These are phyloP conservation scores for Oplegnathus fasciatus DNA, from an alignment of 2,113 vertebrate genomes.

Conservation along the genomic window DNA sequence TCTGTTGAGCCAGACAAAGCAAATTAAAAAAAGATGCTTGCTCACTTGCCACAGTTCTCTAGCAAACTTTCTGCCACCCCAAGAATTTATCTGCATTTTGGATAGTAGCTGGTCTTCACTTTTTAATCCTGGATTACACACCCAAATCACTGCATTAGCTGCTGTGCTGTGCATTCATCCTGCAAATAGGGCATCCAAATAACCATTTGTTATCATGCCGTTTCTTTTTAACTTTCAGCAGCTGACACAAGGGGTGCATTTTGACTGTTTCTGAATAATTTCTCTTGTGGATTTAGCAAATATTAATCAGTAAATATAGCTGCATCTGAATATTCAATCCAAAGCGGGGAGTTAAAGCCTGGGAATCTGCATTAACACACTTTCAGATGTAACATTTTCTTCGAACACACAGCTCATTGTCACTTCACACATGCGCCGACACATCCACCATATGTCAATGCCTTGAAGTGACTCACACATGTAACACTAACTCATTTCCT, in stretches of 20 bases:
- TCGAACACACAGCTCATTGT: conserved; percentile 8
- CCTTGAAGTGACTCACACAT: conserved; percentile 14
- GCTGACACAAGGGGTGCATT: neutral
- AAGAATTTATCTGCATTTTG: conserved; percentile 26
- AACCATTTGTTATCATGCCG: neutral
- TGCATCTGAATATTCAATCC: neutral
- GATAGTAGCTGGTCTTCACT: neutral
- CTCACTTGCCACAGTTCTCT: conserved; percentile 3
- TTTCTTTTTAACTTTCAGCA: conserved; percentile 13
- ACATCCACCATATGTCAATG: neutral
- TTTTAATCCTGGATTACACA: conserved; percentile 29
- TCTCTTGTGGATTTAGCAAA: neutral
- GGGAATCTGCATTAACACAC: neutral
- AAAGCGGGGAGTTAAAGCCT: neutral
- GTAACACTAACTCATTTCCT: conserved; percentile 25
- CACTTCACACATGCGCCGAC: neutral
- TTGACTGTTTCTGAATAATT: conserved; percentile 11
- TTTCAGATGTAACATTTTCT: neutral
- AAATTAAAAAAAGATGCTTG: neutral
- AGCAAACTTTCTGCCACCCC: conserved; percentile 7
- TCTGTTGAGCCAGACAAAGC: conserved; percentile 6
- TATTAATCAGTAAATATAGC: neutral
- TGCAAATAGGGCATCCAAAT: conserved; percentile 29
- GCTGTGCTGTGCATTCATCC: conserved; percentile 27
- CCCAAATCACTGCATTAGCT: conserved; percentile 19